A percentile compares a stretch with the other conserved stretches of the same genome.
These are phyloP conservation scores for Physocephala rufipes DNA, from an alignment of 2,888 invertebrate species.

Conservation along the genomic window DNA sequence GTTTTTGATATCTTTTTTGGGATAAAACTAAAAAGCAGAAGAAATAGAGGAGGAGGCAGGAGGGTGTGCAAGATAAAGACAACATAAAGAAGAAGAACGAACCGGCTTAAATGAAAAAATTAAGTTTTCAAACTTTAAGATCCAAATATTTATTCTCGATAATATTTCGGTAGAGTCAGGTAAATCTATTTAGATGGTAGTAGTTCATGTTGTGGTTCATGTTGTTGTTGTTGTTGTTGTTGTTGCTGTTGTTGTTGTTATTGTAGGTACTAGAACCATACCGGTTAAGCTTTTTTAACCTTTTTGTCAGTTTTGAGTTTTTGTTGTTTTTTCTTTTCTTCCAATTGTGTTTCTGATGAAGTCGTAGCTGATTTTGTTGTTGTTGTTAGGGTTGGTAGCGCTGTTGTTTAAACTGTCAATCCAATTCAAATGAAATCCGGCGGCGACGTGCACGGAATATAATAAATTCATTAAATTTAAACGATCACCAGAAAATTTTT, in stretches of 20 bases:
- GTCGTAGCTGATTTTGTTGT: neutral
- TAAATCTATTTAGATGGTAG: no score
- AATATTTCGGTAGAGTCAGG: no score
- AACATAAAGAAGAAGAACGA: neutral
- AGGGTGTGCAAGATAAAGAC: neutral
- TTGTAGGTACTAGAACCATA: no score
- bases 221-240: neutral
- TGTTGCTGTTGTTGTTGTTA: neutral
- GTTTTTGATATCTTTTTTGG: constrained; percentile 1
- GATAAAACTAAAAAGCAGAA: neutral
- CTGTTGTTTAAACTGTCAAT: constrained; percentile 26
- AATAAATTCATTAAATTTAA: constrained; percentile 22
- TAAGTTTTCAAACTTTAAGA: constrained; percentile 19
- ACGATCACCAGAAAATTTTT: neutral
- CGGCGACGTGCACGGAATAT: constrained; percentile 28
- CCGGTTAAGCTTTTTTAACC: no score
- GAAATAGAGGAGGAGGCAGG: neutral
- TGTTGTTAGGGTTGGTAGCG: neutral
- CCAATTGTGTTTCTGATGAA: neutral
- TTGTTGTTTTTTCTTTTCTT: neutral
- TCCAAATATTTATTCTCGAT: no score
- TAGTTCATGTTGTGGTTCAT: neutral
- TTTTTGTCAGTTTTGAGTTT: no score
- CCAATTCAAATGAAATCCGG: constrained; percentile 32
- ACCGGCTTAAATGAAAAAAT: constrained; percentile 4